A percentile compares a stretch with the other conserved stretches of the same genome.
Conservation (phyloP, 2,888 invertebrate species). For the Apocheima hispidaria region DNA sequence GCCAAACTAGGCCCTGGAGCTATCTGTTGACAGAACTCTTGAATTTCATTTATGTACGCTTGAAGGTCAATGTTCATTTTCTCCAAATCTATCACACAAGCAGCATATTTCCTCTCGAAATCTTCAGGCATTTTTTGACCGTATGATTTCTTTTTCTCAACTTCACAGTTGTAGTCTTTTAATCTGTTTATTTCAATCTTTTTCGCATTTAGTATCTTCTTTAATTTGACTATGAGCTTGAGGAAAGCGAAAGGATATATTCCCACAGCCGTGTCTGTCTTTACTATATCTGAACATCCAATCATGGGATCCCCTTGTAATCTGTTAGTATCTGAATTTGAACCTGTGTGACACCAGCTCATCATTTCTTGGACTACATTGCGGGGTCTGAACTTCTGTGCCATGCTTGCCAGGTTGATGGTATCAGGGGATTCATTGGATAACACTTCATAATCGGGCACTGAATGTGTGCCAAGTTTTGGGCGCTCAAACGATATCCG, state of each 20-base stretch:
- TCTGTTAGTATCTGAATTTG: constrained; percentile 62
- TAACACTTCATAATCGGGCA: constrained; percentile 98
- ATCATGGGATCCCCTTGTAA: constrained; percentile 90
- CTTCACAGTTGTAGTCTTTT: constrained; percentile 95
- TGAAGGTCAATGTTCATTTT: constrained; percentile 95
- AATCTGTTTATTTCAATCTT: constrained; percentile 92
- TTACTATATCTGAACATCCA: constrained; percentile 80
- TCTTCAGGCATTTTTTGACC: constrained; percentile 93
- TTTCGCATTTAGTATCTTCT: constrained; percentile 94
- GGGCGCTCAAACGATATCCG: constrained; percentile 97
- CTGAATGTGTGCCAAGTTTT: constrained; percentile 97
- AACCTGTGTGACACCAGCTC: constrained; percentile 69
- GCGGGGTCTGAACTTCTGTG: constrained; percentile 92
- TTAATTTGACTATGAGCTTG: constrained; percentile 94
- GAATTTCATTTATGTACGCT: constrained; percentile 94
- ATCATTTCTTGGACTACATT: constrained; percentile 87
- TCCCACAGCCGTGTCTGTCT: constrained; percentile 87
- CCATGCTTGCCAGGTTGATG: constrained; percentile 93
- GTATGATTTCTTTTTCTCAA: constrained; percentile 94
- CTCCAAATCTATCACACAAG: constrained; percentile 94
- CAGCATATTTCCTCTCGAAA: constrained; percentile 96
- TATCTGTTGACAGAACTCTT: constrained; percentile 93
- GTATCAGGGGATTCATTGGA: constrained; percentile 97
- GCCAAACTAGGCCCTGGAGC: constrained; percentile 94
- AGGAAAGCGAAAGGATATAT: constrained; percentile 94